Evolutionary conservation across 2,113 vertebrate genomes (phyloP), one percentile per base, ranked within the genome.

Genomic region (Charadrius vociferus): DNA sequence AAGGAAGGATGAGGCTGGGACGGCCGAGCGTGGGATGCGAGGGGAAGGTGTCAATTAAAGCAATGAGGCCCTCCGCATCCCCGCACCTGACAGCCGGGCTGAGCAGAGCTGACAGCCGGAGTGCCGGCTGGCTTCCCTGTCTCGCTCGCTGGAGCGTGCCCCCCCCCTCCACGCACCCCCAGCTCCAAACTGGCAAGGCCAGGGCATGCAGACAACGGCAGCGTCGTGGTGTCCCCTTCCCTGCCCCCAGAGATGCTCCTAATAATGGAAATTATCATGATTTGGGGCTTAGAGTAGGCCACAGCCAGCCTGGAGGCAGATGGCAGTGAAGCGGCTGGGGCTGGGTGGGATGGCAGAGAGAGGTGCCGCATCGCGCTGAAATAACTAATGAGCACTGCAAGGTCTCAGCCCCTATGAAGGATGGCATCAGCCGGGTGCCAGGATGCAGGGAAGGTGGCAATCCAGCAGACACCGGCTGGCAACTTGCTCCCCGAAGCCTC

Each of bases 31-130:
- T 89, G 95, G 95, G 96, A 97, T 36, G 68, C 56, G 93, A 98
- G 96, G 96, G 98, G 98, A 99, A 99, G 98, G 98, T 98, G 98
- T 99, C 98, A 99, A 99, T 99, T 99, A 99, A 98, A 99, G 96
- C 96, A 98, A 99, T 99, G 98, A 99, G 95, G 93, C 97, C 97
- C 81, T n/a, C 62, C 1, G 56, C 98, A 93, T 97, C 90, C 96
- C 59, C 0, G 8, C 0, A 73, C 66, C 97, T 99, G 99, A 99
- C 99, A 99, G 99, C 96, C 98, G 87, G 98, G 98, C 98, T 98
- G 99, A 99, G 98, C 94, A 11, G 98, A 99, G 98, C 98, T 99
- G 99, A 99, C 99, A 99, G 99, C 98, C 98, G 6, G 98, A 98
- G 98, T 95, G 94, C 98, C 97, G 97, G 98, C 98, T 86, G 98